Conservation (phyloP, 2,797 vertebrate genomes). For the Anas capensis region DNA sequence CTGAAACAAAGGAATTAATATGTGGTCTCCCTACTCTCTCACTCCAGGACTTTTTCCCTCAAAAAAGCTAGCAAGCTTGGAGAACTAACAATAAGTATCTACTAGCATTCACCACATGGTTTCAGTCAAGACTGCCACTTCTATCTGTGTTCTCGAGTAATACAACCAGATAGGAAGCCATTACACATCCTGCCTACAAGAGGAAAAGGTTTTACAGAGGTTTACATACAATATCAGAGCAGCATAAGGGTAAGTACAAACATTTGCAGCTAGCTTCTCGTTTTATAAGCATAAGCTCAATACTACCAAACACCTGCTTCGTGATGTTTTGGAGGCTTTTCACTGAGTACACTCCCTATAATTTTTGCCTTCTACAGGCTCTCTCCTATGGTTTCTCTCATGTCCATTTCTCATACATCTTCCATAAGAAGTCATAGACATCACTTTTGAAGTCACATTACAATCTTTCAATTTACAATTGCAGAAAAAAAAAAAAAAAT, state of each 20-base stretch:
- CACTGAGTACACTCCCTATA: not conserved
- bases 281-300: not conserved
- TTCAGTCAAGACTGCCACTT: not conserved
- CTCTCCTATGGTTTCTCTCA: not conserved
- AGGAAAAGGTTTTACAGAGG: not conserved
- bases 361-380: not conserved
- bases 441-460: not conserved
- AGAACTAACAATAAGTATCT: not conserved
- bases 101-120: fast-evolving
- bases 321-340: not conserved
- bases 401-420: not conserved
- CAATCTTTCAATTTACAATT: not conserved
- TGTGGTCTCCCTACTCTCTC: not conserved
- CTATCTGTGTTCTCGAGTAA: not conserved
- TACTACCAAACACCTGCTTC: not conserved
- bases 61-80: not conserved
- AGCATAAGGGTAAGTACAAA: fast-evolving
- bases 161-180: not conserved
- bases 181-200: not conserved
- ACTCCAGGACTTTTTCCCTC: not conserved
- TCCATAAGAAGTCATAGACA: not conserved
- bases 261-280: not conserved
- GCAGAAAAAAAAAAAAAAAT: not conserved
- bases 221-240: not conserved
- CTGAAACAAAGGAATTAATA: not conserved